These are phyloP conservation scores for Helicolenus hilgendorfi DNA, from an alignment of 2,797 vertebrate genomes.

Conservation along the genomic window DNA sequence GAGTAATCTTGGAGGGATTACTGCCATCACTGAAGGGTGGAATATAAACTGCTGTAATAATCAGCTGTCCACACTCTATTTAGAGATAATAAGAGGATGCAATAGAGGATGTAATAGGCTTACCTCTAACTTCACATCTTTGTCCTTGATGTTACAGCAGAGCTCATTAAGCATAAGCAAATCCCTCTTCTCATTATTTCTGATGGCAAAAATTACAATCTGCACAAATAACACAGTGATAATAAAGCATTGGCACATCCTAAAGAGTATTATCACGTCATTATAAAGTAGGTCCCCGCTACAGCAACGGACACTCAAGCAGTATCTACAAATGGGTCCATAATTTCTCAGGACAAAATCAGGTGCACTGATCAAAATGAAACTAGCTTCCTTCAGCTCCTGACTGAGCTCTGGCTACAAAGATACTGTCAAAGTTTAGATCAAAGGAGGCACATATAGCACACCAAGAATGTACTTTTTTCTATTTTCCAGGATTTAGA, in stretches of 20 bases:
- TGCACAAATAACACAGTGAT: conserved; percentile 14
- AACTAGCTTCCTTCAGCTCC: neutral
- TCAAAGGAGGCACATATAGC: neutral
- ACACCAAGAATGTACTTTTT: neutral
- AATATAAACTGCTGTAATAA: conserved; percentile 60
- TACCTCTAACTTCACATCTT: conserved; percentile 51
- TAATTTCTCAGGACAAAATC: neutral
- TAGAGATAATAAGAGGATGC: conserved; percentile 52
- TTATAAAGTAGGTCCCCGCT: neutral
- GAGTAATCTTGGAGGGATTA: conserved; percentile 48
- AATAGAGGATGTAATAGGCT: conserved; percentile 52
- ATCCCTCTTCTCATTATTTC: conserved; percentile 22
- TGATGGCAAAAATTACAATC: conserved; percentile 26
- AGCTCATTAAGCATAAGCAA: conserved; percentile 36
- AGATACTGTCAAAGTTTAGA: neutral
- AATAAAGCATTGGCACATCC: neutral
- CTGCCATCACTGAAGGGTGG: conserved; percentile 47
- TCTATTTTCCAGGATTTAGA: neutral
- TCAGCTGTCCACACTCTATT: conserved; percentile 67
- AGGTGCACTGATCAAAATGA: neutral
- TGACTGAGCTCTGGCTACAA: neutral
- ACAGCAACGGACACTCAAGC: neutral
- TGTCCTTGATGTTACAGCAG: conserved; percentile 43
- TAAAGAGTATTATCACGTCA: neutral
- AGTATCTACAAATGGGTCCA: neutral